Evolutionary conservation across 64 coral and sea anemone species (phyloP).

Genomic region (Montipora foliosa): DNA sequence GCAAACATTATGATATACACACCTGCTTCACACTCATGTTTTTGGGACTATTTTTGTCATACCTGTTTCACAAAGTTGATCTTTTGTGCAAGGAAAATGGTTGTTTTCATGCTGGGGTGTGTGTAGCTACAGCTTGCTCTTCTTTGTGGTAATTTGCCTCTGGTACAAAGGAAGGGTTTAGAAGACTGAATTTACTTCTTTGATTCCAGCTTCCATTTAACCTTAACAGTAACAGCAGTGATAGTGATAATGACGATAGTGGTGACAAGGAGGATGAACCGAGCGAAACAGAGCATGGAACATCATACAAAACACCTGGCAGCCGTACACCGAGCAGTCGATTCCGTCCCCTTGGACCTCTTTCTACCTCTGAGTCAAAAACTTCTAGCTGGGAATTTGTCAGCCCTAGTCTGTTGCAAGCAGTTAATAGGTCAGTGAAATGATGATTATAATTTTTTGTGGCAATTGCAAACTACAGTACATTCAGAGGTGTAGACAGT

Average conservation of each 20-base stretch:
- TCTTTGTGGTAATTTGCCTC: neutral
- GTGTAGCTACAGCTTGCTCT: neutral
- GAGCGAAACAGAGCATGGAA: conserved; percentile 23
- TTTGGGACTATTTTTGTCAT: too few relatives aligned
- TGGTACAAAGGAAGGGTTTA: neutral
- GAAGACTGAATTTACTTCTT: neutral
- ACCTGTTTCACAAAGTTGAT: too few relatives aligned
- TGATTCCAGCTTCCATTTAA: conserved; percentile 65
- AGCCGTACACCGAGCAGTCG: conserved; percentile 78
- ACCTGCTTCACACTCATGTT: too few relatives aligned
- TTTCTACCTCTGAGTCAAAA: neutral
- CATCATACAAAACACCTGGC: conserved; percentile 79
- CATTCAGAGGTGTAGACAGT: neutral
- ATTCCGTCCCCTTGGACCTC: conserved; percentile 83
- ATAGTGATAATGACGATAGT: conserved; percentile 55
- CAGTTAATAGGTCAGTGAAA: conserved; percentile 68
- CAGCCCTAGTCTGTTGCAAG: conserved; percentile 79
- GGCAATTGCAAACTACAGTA: neutral
- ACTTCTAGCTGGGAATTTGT: conserved; percentile 74
- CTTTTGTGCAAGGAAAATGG: too few relatives aligned
- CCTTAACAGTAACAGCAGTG: conserved; percentile 43
- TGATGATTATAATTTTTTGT: neutral
- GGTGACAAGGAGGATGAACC: neutral
- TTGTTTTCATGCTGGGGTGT: too few relatives aligned
- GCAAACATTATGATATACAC: too few relatives aligned